phyloP scores from a whole-genome alignment of 2,113 vertebrate species.

The Cinclus mexicanus region DNA sequence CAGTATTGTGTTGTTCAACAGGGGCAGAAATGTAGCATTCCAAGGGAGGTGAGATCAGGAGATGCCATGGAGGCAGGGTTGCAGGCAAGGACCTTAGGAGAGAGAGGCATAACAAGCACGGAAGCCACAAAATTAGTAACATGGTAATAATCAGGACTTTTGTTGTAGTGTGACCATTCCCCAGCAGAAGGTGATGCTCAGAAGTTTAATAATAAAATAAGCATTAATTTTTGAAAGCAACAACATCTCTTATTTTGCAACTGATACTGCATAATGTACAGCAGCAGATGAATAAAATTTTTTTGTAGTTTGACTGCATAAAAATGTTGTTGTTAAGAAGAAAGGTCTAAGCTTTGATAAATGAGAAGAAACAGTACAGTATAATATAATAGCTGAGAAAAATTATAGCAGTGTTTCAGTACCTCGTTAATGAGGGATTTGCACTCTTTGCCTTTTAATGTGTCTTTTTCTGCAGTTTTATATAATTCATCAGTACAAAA shows the following conservation, averaged over 20 bases:
- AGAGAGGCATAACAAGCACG: background rate
- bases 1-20: background rate
- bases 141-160: background rate
- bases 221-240: background rate
- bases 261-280: background rate
- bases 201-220: background rate
- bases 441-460: background rate
- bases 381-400: background rate
- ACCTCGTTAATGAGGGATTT: conserved; percentile 17
- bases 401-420: conserved; percentile 9
- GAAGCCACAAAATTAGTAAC: background rate
- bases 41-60: background rate
- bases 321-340: background rate
- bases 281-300: background rate
- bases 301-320: conserved; percentile 1
- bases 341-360: background rate
- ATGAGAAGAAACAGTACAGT: background rate
- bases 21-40: background rate
- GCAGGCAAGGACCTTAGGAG: background rate
- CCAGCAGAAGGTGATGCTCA: background rate
- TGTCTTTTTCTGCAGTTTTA: background rate
- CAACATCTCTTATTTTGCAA: background rate
- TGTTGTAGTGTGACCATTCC: background rate
- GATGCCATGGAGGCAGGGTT: background rate
- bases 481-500: background rate